These are phyloP conservation scores for Parasteatoda tepidariorum DNA, from an alignment of 1,140 invertebrate species.

Conservation along the genomic window DNA sequence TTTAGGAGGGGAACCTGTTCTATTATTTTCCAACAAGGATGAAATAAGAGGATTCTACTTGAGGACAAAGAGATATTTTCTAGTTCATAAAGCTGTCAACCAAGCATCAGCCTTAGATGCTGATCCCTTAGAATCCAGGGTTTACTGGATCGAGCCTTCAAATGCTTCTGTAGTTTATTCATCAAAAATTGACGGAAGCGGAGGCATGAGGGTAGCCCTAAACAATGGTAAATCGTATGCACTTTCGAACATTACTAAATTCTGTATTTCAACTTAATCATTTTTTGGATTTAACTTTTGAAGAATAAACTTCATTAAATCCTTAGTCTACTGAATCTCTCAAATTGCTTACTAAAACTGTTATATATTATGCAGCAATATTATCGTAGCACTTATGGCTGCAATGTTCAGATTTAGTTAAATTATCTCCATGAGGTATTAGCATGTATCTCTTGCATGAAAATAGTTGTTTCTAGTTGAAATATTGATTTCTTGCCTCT, in stretches of 20 bases:
- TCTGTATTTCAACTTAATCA: neutral
- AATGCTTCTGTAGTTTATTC: slow-evolving; percentile 76
- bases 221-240: slow-evolving; percentile 34
- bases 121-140: slow-evolving; percentile 72
- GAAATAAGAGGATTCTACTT: slow-evolving; percentile 58
- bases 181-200: slow-evolving; percentile 72
- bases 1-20: slow-evolving; percentile 71
- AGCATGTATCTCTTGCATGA: too few relatives aligned
- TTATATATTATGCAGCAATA: too few relatives aligned
- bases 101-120: slow-evolving; percentile 75
- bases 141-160: slow-evolving; percentile 80
- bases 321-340: too few relatives aligned
- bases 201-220: slow-evolving; percentile 60
- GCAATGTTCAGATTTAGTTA: too few relatives aligned
- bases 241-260: neutral
- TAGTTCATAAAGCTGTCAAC: slow-evolving; percentile 8
- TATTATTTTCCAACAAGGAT: slow-evolving; percentile 65
- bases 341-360: too few relatives aligned
- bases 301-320: too few relatives aligned
- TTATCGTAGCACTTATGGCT: too few relatives aligned
- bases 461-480: too few relatives aligned
- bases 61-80: slow-evolving; percentile 28
- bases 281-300: neutral
- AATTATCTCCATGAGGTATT: too few relatives aligned
- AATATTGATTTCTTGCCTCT: too few relatives aligned